Percentiles rank a stretch among this genome's conserved stretches.
Conservation (phyloP, 2,888 invertebrate genomes). For the Ormyrus thymus region DNA sequence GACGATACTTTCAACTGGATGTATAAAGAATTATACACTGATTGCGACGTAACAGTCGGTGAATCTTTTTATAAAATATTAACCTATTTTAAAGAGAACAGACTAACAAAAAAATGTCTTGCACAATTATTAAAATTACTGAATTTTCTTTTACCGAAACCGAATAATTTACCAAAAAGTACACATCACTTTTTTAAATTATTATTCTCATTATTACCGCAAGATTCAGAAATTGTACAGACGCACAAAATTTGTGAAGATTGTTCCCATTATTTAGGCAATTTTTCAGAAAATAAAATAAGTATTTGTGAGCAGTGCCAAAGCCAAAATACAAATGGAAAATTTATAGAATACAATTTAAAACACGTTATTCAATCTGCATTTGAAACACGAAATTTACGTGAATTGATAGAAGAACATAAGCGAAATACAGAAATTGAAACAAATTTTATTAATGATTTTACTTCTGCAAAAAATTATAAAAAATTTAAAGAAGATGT, state of each 20-base stretch:
- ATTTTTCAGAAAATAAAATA: not conserved
- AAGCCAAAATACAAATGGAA: slow-evolving; percentile 15
- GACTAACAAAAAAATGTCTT: slow-evolving; percentile 30
- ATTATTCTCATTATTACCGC: slow-evolving; percentile 33
- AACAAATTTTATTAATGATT: slow-evolving; percentile 18
- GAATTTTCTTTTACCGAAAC: slow-evolving; percentile 35
- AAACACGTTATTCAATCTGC: slow-evolving; percentile 10
- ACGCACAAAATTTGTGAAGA: slow-evolving; percentile 50
- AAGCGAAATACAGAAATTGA: not conserved
- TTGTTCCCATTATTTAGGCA: slow-evolving; percentile 32
- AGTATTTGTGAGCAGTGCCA: not conserved
- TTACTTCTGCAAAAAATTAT: slow-evolving; percentile 21
- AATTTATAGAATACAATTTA: slow-evolving; percentile 45
- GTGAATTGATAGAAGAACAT: slow-evolving; percentile 24
- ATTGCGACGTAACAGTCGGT: slow-evolving; percentile 9
- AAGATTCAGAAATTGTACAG: slow-evolving; percentile 3
- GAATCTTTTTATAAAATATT: slow-evolving; percentile 18
- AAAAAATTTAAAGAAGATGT: slow-evolving; percentile 23
- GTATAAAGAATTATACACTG: slow-evolving; percentile 6
- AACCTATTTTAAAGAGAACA: slow-evolving; percentile 17
- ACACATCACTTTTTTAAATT: slow-evolving; percentile 41
- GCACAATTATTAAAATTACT: slow-evolving; percentile 28
- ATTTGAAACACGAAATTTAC: slow-evolving; percentile 38
- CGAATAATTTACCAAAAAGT: slow-evolving; percentile 45
- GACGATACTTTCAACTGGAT: slow-evolving; percentile 8